These are phyloP conservation scores for Cheilosia vulpina DNA, from an alignment of 2,888 invertebrate species.

Conservation along the genomic window DNA sequence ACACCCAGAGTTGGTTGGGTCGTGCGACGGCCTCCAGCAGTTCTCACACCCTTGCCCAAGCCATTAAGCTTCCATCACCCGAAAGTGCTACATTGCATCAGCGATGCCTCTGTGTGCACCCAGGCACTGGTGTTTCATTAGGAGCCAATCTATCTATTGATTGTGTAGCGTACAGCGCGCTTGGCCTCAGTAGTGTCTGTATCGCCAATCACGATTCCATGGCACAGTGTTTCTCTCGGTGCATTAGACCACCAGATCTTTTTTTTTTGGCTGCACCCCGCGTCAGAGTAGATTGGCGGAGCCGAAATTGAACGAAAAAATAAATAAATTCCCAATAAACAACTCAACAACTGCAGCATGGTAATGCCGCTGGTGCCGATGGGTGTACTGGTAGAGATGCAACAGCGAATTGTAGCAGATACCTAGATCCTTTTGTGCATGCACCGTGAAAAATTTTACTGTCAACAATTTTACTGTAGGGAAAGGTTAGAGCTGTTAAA, in stretches of 20 bases:
- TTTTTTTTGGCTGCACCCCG: constrained; percentile 23
- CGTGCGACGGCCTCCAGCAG: constrained; percentile 72
- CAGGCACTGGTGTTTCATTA: constrained; percentile 66
- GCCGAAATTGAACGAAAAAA: constrained; percentile 16
- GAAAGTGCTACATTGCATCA: constrained; percentile 72
- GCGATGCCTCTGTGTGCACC: constrained; percentile 24
- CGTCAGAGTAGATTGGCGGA: constrained; percentile 39
- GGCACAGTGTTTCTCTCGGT: constrained; percentile 55
- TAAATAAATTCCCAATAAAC: constrained; percentile 57
- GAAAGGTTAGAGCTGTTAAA: not conserved
- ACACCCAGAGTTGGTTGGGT: constrained; percentile 24
- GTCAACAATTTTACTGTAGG: too few relatives aligned
- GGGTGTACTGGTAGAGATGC: constrained; percentile 39
- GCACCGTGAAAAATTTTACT: constrained; percentile 48
- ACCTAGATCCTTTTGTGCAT: constrained; percentile 28
- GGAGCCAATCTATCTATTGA: constrained; percentile 71
- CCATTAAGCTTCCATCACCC: constrained; percentile 75
- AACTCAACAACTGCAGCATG: constrained; percentile 67
- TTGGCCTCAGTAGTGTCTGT: constrained; percentile 59
- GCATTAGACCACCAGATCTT: constrained; percentile 68
- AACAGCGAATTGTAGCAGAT: constrained; percentile 59
- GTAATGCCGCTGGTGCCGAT: constrained; percentile 58
- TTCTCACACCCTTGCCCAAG: constrained; percentile 74
- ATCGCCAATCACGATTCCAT: constrained; percentile 74
- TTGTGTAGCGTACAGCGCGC: constrained; percentile 58